Evolutionary conservation across 2,797 vertebrate genomes (phyloP).

Genomic region (Rallus crepitans): DNA sequence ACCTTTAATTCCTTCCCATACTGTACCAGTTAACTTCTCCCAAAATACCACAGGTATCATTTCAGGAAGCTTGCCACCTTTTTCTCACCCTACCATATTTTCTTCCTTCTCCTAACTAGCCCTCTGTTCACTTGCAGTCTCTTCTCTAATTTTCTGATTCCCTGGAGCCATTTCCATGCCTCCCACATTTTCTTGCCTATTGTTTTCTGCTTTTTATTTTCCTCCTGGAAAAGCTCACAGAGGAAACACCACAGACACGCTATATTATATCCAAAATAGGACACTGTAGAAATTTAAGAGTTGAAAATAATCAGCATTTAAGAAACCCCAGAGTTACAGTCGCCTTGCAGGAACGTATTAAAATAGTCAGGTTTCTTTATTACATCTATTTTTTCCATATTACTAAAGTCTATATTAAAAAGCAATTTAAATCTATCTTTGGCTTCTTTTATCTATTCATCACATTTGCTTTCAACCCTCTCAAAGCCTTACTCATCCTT

Average conservation of each 20-base stretch:
- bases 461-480: constrained; percentile 33
- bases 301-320: constrained; percentile 4
- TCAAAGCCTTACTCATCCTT: constrained; percentile 26
- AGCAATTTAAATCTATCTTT: constrained; percentile 59
- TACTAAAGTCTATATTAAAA: constrained; percentile 56
- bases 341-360: neutral
- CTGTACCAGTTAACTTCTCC: neutral
- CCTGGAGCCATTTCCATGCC: neutral
- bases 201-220: neutral
- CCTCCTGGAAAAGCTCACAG: neutral
- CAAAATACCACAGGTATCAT: neutral
- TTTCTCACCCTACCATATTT: neutral
- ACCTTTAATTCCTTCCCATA: neutral
- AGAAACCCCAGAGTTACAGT: neutral
- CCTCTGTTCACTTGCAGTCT: neutral
- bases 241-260: neutral
- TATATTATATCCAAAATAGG: neutral
- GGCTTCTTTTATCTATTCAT: constrained; percentile 47
- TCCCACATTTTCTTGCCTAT: neutral
- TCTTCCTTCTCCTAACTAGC: neutral
- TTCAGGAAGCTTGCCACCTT: neutral
- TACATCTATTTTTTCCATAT: constrained; percentile 53
- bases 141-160: neutral
- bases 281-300: neutral
- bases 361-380: constrained; percentile 11